phyloP scores from a whole-genome alignment of 2,888 invertebrate species.

The Bimastos eiseni region DNA sequence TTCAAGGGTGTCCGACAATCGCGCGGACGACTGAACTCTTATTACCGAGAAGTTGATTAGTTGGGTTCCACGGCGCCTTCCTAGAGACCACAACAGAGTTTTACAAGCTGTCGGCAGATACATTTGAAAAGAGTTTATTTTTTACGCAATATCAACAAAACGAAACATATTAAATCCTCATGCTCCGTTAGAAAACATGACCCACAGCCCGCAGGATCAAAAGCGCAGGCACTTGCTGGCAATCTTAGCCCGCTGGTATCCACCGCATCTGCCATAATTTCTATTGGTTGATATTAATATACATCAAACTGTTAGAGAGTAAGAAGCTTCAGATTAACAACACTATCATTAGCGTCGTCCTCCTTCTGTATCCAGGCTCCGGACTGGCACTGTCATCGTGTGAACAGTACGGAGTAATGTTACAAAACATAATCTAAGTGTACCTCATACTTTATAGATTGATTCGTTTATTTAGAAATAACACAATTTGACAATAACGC shows the following conservation, averaged over 20 bases:
- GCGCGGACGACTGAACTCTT: background rate
- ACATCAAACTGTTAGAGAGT: background rate
- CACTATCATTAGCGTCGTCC: too few species aligned
- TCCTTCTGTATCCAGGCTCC: too few species aligned
- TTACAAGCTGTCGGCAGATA: background rate
- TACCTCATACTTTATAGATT: too few species aligned
- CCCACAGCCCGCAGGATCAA: background rate
- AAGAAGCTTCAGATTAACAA: too few species aligned
- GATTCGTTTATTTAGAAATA: too few species aligned
- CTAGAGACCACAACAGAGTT: background rate
- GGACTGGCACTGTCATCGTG: too few species aligned
- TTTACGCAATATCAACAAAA: slow-evolving; percentile 3
- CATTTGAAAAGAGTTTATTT: background rate
- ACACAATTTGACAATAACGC: too few species aligned
- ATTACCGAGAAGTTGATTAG: background rate
- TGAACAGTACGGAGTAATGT: too few species aligned
- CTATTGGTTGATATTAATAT: background rate
- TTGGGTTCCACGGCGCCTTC: background rate
- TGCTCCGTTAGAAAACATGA: too few species aligned
- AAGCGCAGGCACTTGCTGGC: background rate
- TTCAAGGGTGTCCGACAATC: background rate
- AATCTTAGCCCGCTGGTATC: background rate
- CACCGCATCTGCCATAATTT: background rate
- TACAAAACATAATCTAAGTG: too few species aligned
- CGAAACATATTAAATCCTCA: background rate